These are phyloP conservation scores for Rhopalosiphum nymphaeae DNA, from an alignment of 2,888 invertebrate species.

Conservation along the genomic window DNA sequence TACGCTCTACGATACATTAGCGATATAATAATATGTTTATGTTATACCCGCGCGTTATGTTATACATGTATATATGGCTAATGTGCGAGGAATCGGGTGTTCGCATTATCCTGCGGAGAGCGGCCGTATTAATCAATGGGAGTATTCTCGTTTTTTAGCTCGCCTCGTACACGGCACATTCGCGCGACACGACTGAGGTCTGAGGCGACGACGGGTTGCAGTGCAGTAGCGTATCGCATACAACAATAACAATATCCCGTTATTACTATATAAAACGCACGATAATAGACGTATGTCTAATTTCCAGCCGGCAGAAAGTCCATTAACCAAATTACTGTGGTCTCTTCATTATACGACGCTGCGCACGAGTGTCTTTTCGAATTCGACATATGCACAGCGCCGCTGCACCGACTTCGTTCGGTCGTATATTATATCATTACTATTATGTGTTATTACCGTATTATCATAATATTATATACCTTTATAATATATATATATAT, in stretches of 20 bases:
- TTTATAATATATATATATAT: not conserved
- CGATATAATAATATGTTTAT: not conserved
- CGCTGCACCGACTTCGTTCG: not conserved
- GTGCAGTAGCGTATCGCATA: too few species aligned
- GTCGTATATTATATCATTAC: not conserved
- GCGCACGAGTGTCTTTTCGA: not conserved
- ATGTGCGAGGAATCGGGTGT: not conserved
- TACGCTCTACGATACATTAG: not conserved
- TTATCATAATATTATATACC: not conserved
- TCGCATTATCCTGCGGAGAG: not conserved
- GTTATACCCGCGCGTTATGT: not conserved
- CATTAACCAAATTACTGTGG: not conserved
- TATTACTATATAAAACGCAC: not conserved
- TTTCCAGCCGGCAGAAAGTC: not conserved
- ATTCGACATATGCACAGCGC: not conserved
- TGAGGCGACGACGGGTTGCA: not conserved
- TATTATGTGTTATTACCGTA: not conserved
- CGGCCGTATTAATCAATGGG: conserved; percentile 25
- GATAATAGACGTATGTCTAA: not conserved
- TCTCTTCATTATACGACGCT: not conserved
- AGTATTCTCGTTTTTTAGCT: not conserved
- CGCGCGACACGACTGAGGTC: not conserved
- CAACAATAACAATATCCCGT: not conserved
- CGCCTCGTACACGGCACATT: too few species aligned
- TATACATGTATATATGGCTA: not conserved